Evolutionary conservation across 2,113 vertebrate species (phyloP).

Genomic region (Ivindomyrus marchei): DNA sequence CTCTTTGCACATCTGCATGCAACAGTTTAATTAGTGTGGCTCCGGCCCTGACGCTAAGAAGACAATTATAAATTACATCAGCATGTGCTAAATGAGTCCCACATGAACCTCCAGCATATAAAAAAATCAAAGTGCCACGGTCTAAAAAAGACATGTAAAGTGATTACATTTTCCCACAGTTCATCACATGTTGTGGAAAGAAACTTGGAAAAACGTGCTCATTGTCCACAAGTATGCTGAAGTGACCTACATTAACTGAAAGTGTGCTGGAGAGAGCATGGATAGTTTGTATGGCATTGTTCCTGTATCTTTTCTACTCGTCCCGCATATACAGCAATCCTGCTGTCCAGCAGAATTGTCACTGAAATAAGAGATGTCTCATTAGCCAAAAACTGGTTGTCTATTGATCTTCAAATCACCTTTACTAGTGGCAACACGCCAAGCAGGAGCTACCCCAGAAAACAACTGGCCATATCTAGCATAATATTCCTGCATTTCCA

Average conservation of each 20-base stretch:
- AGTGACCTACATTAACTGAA: not conserved
- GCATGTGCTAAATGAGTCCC: not conserved
- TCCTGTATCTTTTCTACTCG: not conserved
- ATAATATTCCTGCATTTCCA: not conserved
- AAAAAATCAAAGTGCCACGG: not conserved
- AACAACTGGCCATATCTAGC: not conserved
- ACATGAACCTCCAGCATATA: not conserved
- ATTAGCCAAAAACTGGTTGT: not conserved
- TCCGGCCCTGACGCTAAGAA: not conserved
- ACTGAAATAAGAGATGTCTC: not conserved
- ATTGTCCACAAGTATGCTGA: not conserved
- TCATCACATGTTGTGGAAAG: not conserved
- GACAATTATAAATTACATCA: slow-evolving; percentile 1
- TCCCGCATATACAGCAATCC: not conserved
- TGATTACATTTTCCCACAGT: not conserved
- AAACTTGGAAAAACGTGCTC: not conserved
- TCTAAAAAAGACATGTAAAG: not conserved
- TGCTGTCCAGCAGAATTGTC: not conserved
- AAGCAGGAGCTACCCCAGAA: not conserved
- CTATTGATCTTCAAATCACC: not conserved
- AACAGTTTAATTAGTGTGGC: not conserved
- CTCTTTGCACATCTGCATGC: not conserved
- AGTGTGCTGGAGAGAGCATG: not conserved
- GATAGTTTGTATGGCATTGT: not conserved
- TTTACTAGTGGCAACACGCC: not conserved